A percentile compares a stretch with the other conserved stretches of the same genome.
phyloP scores from a whole-genome alignment of 2,113 vertebrate species.

The Pomatostomus ruficeps region DNA sequence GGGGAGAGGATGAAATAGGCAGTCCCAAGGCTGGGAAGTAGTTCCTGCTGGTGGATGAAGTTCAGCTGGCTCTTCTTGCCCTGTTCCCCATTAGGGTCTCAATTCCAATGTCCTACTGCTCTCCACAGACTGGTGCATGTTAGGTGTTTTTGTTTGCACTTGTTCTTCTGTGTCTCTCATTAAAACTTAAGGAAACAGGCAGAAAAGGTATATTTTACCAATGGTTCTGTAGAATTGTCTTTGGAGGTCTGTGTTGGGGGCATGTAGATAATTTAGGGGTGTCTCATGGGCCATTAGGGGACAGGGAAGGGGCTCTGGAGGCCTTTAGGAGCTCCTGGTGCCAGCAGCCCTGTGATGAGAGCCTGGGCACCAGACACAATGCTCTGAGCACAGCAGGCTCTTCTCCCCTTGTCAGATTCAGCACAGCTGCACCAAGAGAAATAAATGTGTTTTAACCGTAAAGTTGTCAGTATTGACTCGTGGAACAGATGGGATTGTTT shows the following conservation, averaged over 20 bases:
- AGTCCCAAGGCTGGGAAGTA: background rate
- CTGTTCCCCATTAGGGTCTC: background rate
- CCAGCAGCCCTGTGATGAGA: background rate
- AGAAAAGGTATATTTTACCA: background rate
- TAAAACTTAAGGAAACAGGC: background rate
- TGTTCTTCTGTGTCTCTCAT: background rate
- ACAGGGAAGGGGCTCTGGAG: background rate
- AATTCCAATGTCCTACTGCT: background rate
- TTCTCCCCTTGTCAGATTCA: background rate
- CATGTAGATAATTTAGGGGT: fast-evolving
- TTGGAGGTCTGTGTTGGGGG: background rate
- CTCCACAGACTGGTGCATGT: fast-evolving
- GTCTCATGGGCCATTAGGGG: background rate
- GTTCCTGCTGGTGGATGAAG: background rate
- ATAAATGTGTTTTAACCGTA: background rate
- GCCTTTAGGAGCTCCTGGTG: background rate
- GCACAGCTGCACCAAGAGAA: background rate
- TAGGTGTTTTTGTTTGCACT: background rate
- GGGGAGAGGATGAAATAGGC: background rate
- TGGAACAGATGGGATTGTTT: conserved; percentile 38
- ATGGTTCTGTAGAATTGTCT: background rate
- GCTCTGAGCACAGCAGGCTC: background rate
- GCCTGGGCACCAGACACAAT: background rate
- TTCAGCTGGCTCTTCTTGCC: background rate
- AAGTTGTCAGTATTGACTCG: conserved; percentile 5